These are phyloP conservation scores for Caenorhabditis macrosperma DNA, from an alignment of 2,888 invertebrate genomes.

Conservation along the genomic window DNA sequence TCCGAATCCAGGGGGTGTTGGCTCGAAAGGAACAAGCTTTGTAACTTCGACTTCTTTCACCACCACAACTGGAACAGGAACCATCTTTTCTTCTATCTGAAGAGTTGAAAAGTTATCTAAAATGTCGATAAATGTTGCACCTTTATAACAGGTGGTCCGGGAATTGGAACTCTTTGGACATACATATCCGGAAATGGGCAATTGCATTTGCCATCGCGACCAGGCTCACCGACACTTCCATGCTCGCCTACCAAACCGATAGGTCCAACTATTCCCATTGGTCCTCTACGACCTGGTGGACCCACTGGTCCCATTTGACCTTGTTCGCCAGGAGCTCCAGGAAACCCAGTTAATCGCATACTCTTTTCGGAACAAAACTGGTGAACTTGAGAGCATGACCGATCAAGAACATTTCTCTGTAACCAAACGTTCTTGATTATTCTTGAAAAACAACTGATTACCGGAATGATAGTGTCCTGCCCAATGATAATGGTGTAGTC, in stretches of 20 bases:
- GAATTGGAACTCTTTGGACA: conserved; percentile 76
- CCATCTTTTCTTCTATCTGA: conserved; percentile 76
- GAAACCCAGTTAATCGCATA: conserved; percentile 75
- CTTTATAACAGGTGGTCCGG: conserved; percentile 79
- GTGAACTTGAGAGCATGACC: conserved; percentile 78
- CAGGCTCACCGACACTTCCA: conserved; percentile 72
- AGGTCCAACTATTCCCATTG: conserved; percentile 72
- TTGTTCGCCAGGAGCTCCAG: conserved; percentile 60
- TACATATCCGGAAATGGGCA: conserved; percentile 79
- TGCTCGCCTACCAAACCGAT: conserved; percentile 73
- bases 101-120: background rate
- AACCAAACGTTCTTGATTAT: conserved; percentile 6
- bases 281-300: conserved; percentile 73
- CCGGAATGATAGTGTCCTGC: conserved; percentile 79
- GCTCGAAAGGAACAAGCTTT: conserved; percentile 78
- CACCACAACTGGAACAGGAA: conserved; percentile 79
- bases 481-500: conserved; percentile 78
- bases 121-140: conserved; percentile 29
- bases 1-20: conserved; percentile 79
- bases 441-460: conserved; percentile 11
- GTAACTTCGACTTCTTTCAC: conserved; percentile 79
- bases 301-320: conserved; percentile 67
- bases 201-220: conserved; percentile 74
- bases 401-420: conserved; percentile 75
- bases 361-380: conserved; percentile 74